A percentile compares a stretch with the other conserved stretches of the same genome.
Evolutionary conservation across 2,888 invertebrate species (phyloP).

Genomic region (Mythimna vitellina): DNA sequence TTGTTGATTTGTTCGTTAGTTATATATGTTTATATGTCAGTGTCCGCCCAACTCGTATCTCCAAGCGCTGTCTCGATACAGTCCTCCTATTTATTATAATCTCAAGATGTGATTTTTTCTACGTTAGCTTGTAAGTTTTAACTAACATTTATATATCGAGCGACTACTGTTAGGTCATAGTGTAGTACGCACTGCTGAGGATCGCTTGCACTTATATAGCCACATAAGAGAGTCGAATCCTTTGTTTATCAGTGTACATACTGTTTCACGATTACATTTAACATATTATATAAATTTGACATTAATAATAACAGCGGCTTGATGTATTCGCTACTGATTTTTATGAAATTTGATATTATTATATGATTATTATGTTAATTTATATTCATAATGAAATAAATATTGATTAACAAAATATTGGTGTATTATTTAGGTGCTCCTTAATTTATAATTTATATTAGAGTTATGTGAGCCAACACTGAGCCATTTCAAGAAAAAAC

Average conservation of each 20-base stretch:
- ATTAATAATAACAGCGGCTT: conserved; percentile 81
- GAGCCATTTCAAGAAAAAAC: neutral
- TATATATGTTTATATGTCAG: conserved; percentile 69
- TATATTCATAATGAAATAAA: conserved; percentile 85
- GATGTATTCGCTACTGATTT: conserved; percentile 82
- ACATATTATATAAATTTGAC: conserved; percentile 74
- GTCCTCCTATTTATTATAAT: conserved; percentile 87
- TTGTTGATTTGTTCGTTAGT: conserved; percentile 71
- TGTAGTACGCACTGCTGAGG: conserved; percentile 70
- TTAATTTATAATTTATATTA: conserved; percentile 13
- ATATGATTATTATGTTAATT: conserved; percentile 82
- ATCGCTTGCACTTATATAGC: conserved; percentile 86
- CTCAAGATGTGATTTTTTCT: conserved; percentile 89
- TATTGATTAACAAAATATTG: conserved; percentile 81
- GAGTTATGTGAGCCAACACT: neutral
- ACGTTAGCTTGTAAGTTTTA: conserved; percentile 82
- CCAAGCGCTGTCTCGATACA: conserved; percentile 85
- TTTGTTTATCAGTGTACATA: conserved; percentile 68
- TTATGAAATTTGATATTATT: conserved; percentile 80
- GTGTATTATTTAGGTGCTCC: conserved; percentile 64
- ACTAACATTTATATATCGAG: conserved; percentile 79
- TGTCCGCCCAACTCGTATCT: conserved; percentile 85
- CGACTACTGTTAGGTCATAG: conserved; percentile 73
- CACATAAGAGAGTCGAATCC: conserved; percentile 86
- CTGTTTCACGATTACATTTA: conserved; percentile 66